Base-by-base conservation (phyloP, 2,888 invertebrate species). In the Thera obeliscata region DNA sequence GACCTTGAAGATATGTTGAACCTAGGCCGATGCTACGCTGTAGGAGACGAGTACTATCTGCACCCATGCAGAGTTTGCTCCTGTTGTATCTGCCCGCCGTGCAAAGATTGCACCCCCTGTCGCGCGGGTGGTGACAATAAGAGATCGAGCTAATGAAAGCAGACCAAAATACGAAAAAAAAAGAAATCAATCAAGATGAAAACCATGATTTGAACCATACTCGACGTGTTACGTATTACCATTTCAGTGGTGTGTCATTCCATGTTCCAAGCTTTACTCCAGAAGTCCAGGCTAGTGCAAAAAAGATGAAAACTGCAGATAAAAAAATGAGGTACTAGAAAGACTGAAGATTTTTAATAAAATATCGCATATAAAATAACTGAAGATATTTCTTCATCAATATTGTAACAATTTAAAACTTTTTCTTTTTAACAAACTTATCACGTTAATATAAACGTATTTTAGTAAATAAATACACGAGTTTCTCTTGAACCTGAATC, bases 1-100 rank as follows among this genome's bases (percentile, higher is more conserved):
- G 90, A 92, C 52, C 76, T 93, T 2, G 84, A 88, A 73, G 91
- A 91, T 67, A 88, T 88, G 87, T 61, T 91, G 67, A 87, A 87
- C 72, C 76, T 93, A 48, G 93, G 93, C 12, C 83, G 87, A 0
- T 90, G 91, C 64, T 86, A 86, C 71, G 92, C 91, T 0, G 67
- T 84, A 1, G 92, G 92, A 2, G 89, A 92, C 12, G 90, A 91
- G 38, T 92, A 93, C 73, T 79, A 67, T 69, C n/a, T 89, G 2
- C 85, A 86, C 38, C 79, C 86, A 0, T 78, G 82, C 69, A 87
- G 86, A 70, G 68, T 72, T 2, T 76, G 71, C 41, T 3, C 38
- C 0, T 70, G 73, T 61, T 56, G 61, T 0, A 38, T 41, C 8
- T 62, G 64, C 36, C 54, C 59, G 11, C 59, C 75, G 0, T 85